Base-by-base conservation (phyloP, 2,888 invertebrate species). In the Dione juno region DNA sequence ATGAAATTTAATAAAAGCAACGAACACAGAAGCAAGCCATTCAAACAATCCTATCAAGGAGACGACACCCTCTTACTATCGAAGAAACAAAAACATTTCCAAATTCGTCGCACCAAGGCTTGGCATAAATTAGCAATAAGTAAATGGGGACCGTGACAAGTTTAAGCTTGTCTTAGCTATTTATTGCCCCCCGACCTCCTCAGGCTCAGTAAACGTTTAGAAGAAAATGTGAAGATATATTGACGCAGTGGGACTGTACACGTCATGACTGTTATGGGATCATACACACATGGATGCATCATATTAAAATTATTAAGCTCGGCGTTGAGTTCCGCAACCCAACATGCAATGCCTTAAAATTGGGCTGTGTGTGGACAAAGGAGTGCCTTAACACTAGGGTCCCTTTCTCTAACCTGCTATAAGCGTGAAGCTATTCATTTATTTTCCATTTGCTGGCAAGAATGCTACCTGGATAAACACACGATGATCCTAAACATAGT, bases 111-210 rank as follows among this genome's bases (percentile, higher is more conserved):
- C 87, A 88, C 87, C 87, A 83, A 86, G 87, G 82, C 84, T 82
- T 75, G 85, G 88, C 92, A 92, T 92, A 92, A 92, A 92, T 92
- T 92, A 90, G 89, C 92, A 88, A 91, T 91, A 92, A 92, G 92
- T 92, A 91, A 92, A 92, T 89, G 90, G 89, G 86, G 86, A 88
- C 89, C 90, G 84, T 91, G 92, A 92, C 92, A 92, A 92, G 89
- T 92, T 91, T 92, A 91, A 92, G 92, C 92, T 90, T 90, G 90
- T 90, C 90, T 88, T 87, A 81, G 83, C 84, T 89, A 92, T 92
- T 92, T 92, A 92, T 92, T 86, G 88, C 88, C 86, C 66, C 82
- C 83, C 83, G 79, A 83, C 86, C 50, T 35, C 48, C 14, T 43
- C 54, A 13, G 54, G 57, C 45, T 41, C 8, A 58, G 41, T 58